Evolutionary conservation across 2,888 invertebrate genomes (phyloP).

Genomic region (Aspidapion aeneum): DNA sequence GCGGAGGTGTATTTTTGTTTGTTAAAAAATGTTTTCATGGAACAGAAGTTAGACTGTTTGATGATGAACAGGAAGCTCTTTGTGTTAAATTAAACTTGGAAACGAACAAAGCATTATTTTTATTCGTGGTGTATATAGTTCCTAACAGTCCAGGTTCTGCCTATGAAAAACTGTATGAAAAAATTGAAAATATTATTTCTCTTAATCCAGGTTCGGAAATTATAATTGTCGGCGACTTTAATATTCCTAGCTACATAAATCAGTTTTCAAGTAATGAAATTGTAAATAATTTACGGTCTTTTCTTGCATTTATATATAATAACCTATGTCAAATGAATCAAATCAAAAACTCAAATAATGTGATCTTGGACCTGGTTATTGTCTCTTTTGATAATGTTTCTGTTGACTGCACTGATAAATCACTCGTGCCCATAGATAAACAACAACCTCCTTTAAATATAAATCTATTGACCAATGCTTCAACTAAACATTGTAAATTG

Average conservation of each 20-base stretch:
- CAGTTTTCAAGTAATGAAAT: background rate
- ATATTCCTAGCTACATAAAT: background rate
- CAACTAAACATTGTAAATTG: background rate
- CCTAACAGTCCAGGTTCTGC: background rate
- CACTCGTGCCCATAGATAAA: background rate
- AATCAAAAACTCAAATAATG: background rate
- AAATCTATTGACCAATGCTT: background rate
- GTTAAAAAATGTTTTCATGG: background rate
- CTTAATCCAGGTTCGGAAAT: background rate
- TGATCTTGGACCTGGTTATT: background rate
- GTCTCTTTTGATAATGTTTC: background rate
- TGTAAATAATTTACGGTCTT: background rate
- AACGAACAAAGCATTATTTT: background rate
- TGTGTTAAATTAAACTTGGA: background rate
- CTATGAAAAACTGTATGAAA: background rate
- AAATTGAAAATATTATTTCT: background rate
- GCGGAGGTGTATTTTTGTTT: background rate
- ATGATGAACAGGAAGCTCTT: background rate
- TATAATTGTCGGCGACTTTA: background rate
- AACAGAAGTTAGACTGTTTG: background rate
- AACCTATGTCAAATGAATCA: background rate
- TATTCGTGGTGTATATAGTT: background rate
- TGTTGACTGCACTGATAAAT: background rate
- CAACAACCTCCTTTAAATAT: background rate
- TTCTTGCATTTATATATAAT: background rate